A percentile compares a stretch with the other conserved stretches of the same genome.
Conservation (phyloP, 2,113 vertebrate species). For the Pholis gunnellus region DNA sequence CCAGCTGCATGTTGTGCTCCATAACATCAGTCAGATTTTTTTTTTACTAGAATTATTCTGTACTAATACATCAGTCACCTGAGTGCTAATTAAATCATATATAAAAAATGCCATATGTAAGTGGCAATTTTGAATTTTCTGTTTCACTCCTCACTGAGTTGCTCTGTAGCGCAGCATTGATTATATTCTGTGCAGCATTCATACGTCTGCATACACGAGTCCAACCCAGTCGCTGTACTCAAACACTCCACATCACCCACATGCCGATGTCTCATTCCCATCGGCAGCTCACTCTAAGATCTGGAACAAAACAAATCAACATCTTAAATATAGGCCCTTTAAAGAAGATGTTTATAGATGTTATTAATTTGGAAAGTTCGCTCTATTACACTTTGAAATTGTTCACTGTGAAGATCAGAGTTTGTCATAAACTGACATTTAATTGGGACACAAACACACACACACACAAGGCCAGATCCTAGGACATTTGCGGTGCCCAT, state of each 20-base stretch:
- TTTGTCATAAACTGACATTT: background rate
- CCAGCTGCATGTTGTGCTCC: slow-evolving; percentile 12
- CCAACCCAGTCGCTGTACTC: slow-evolving; percentile 42
- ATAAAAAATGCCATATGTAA: background rate
- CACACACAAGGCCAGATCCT: slow-evolving; percentile 9
- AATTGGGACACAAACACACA: slow-evolving; percentile 1
- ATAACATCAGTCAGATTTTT: background rate
- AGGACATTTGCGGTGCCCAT: slow-evolving; percentile 41
- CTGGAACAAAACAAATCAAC: slow-evolving; percentile 36
- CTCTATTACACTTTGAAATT: background rate
- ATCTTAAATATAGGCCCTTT: slow-evolving; percentile 4
- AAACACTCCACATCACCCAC: slow-evolving; percentile 46
- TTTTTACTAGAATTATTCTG: background rate
- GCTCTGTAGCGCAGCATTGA: slow-evolving; percentile 28
- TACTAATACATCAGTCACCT: background rate
- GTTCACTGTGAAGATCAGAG: background rate
- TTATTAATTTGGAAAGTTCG: background rate
- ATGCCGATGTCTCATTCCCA: slow-evolving; percentile 49
- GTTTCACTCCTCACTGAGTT: slow-evolving; percentile 26
- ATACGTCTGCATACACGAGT: slow-evolving; percentile 38
- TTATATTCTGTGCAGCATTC: slow-evolving; percentile 38
- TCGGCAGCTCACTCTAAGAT: slow-evolving; percentile 16
- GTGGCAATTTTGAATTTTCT: background rate
- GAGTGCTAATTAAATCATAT: background rate
- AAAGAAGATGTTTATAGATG: background rate